These are phyloP conservation scores for Psix sp. DNA, from an alignment of 1,140 invertebrate species.

Conservation along the genomic window DNA sequence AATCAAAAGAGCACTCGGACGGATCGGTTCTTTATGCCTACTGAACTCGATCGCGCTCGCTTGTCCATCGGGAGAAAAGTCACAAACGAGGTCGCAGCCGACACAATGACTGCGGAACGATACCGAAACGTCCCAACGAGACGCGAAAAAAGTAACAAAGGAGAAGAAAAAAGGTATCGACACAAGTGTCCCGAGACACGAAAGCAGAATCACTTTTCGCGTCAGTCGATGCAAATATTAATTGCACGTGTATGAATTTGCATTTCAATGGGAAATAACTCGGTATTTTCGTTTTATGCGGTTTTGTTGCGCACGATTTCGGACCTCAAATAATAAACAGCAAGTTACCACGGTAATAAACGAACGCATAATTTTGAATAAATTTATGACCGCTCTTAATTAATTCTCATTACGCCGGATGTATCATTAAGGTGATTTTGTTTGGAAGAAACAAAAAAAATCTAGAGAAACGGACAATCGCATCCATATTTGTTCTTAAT, in stretches of 20 bases:
- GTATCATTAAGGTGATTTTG: constrained; percentile 35
- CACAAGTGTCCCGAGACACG: too few relatives aligned
- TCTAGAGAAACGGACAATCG: constrained; percentile 6
- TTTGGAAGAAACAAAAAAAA: constrained; percentile 6
- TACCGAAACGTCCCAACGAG: constrained; percentile 8
- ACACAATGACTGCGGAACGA: constrained; percentile 41
- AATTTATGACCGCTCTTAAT: constrained; percentile 47
- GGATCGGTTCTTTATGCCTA: constrained; percentile 61
- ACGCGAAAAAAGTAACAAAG: not conserved
- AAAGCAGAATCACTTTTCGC: too few relatives aligned
- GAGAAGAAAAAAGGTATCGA: too few relatives aligned
- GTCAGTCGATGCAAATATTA: too few relatives aligned
- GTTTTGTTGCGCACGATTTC: constrained; percentile 19
- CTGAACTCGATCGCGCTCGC: constrained; percentile 55
- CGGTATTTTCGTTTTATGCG: too few relatives aligned
- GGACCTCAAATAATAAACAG: constrained; percentile 35
- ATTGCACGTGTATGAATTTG: too few relatives aligned
- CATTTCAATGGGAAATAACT: too few relatives aligned
- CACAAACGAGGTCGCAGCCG: constrained; percentile 51
- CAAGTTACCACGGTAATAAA: constrained; percentile 45
- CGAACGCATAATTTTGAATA: constrained; percentile 51
- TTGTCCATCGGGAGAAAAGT: constrained; percentile 46
- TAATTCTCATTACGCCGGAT: constrained; percentile 47
- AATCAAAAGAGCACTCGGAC: constrained; percentile 61
- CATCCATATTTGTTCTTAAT: constrained; percentile 1